phyloP scores from a whole-genome alignment of 2,888 invertebrate species.

The Axea sp. region DNA sequence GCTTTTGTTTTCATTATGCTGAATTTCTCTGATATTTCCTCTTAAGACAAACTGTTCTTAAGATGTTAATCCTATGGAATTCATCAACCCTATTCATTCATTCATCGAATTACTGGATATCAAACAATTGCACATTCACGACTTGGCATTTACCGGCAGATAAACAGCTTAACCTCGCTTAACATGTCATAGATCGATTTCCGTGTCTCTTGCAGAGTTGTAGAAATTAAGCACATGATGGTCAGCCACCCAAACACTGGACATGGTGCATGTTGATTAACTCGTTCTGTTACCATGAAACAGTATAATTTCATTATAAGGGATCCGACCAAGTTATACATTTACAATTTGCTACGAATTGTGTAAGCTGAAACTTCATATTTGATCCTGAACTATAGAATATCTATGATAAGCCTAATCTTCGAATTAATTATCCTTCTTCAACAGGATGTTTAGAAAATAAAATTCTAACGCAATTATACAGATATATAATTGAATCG shows the following conservation, averaged over 20 bases:
- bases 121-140: conserved; percentile 21
- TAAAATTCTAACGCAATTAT: too few relatives aligned
- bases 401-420: too few relatives aligned
- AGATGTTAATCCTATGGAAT: conserved; percentile 14
- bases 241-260: conserved; percentile 47
- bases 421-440: too few relatives aligned
- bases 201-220: conserved; percentile 31
- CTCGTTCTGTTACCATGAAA: conserved; percentile 13
- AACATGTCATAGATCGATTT: conserved; percentile 55
- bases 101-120: conserved; percentile 14
- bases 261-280: conserved; percentile 42
- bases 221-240: conserved; percentile 44
- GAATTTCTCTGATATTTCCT: too few relatives aligned
- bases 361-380: conserved; percentile 23
- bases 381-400: too few relatives aligned
- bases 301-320: conserved; percentile 42
- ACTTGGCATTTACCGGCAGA: conserved; percentile 43
- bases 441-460: too few relatives aligned
- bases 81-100: conserved; percentile 24
- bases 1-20: too few relatives aligned
- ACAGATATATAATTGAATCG: too few relatives aligned
- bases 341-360: conserved; percentile 11
- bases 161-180: conserved; percentile 50
- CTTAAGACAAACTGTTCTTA: background rate
- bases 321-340: conserved; percentile 17